phyloP scores from a whole-genome alignment of 2,888 invertebrate genomes.

The Mimumesa dahlbomi region DNA sequence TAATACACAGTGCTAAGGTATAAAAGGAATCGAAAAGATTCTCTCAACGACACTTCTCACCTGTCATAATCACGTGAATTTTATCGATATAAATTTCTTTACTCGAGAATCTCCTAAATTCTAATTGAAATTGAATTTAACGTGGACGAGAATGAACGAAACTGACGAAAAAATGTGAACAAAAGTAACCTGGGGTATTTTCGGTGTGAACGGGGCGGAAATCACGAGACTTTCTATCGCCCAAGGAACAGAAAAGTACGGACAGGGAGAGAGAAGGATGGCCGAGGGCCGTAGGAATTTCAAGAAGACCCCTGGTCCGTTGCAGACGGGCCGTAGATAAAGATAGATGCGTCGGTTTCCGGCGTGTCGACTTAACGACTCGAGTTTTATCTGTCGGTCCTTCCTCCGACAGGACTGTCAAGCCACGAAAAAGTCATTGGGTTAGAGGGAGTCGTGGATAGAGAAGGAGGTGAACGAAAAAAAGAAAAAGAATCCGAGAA shows the following conservation, averaged over 20 bases:
- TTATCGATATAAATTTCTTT: too few species aligned
- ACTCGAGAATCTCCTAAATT: too few species aligned
- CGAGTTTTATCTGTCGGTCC: slow-evolving; percentile 71
- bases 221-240: slow-evolving; percentile 4
- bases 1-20: too few species aligned
- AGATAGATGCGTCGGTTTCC: slow-evolving; percentile 78
- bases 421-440: too few species aligned
- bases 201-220: slow-evolving; percentile 6
- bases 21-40: too few species aligned
- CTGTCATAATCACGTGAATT: too few species aligned
- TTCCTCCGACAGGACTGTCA: slow-evolving; percentile 28
- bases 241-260: slow-evolving; percentile 10
- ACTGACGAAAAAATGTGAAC: not conserved
- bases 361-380: slow-evolving; percentile 78
- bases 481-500: slow-evolving; percentile 7
- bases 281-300: slow-evolving; percentile 55
- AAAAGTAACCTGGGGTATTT: slow-evolving; percentile 7
- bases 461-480: slow-evolving; percentile 19
- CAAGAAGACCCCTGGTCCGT: slow-evolving; percentile 52
- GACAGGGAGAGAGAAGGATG: slow-evolving; percentile 15
- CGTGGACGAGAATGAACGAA: not conserved
- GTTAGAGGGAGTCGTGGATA: too few species aligned
- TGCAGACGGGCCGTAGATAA: slow-evolving; percentile 68
- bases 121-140: not conserved
- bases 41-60: too few species aligned